Evolutionary conservation across 2,888 invertebrate genomes (phyloP).

Genomic region (Drosophila mercatorum): DNA sequence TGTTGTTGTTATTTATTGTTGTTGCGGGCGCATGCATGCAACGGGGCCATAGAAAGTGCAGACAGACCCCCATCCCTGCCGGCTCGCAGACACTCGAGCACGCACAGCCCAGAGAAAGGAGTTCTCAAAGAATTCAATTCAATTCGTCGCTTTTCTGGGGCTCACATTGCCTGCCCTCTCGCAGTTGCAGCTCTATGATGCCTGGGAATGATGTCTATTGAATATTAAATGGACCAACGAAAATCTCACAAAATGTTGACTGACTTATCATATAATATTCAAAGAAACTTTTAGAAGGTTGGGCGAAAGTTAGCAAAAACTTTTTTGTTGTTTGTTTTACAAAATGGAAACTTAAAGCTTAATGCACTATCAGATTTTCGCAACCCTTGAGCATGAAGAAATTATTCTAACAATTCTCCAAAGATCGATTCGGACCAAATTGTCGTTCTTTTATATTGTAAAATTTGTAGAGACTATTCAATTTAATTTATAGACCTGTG

Average conservation of each 20-base stretch:
- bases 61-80: slow-evolving; percentile 20
- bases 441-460: neutral
- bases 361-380: too few species aligned
- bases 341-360: too few species aligned
- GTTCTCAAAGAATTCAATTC: slow-evolving; percentile 36
- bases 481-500: too few species aligned
- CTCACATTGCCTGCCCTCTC: neutral
- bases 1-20: slow-evolving; percentile 28
- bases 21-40: slow-evolving; percentile 61
- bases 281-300: neutral
- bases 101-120: slow-evolving; percentile 51
- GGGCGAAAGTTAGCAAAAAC: neutral
- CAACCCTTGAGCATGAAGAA: neutral
- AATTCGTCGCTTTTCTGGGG: slow-evolving; percentile 45
- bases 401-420: neutral
- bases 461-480: neutral
- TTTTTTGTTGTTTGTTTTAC: neutral
- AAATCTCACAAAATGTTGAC: slow-evolving; percentile 1
- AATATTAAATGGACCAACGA: neutral
- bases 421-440: neutral
- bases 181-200: slow-evolving; percentile 8
- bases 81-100: slow-evolving; percentile 47
- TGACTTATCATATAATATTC: slow-evolving; percentile 1
- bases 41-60: slow-evolving; percentile 74
- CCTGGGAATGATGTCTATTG: slow-evolving; percentile 35